Base-by-base conservation (phyloP, 2,888 invertebrate species). In the Zaprionus bogoriensis region DNA sequence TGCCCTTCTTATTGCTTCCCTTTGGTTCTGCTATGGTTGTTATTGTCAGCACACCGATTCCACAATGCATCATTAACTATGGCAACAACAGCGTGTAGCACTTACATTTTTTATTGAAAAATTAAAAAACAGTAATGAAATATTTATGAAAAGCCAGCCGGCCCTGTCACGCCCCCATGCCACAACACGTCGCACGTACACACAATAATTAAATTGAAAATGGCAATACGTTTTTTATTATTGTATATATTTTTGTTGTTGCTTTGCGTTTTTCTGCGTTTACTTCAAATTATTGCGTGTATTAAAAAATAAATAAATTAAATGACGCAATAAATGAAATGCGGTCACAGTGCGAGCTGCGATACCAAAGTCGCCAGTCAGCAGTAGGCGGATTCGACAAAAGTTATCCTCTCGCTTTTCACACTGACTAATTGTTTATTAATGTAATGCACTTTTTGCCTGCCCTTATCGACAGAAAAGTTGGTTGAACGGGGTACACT, bases 151-250 rank as follows among this genome's bases (percentile, higher is more conserved):
- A 65, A 59, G n/a, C n/a, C n/a, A n/a, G n/a, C n/a, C n/a, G 28
- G 5, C 17, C 46, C 36, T 57, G 54, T 36, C 48, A 41, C 30
- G 39, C 41, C 20, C 39, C 44, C 41, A n/a, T n/a, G n/a, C n/a
- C n/a, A n/a, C n/a, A n/a, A n/a, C n/a, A n/a, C n/a, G n/a, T n/a
- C 48, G 32, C 46, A 63, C 52, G 54, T 62, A 30, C 45, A 54
- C 45, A 41, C 58, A 58, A 75, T 70, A 73, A 81, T 78, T 78
- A 65, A 78, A 81, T 78, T 78, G 78, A 55, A 75, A 70, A 67
- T 75, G 63, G 57, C 70, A 58, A 66, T 48, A 38, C 67, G 63
- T 45, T 46, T 58, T 47, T 54, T 38, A 10, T 47, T 53, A 25
- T 46, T 46, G 25, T 28, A 4, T 12, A 39, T 39, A n/a, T 46